Evolutionary conservation across 2,113 vertebrate genomes (phyloP), one percentile per base, ranked within the genome.

Genomic region (Oryzias celebensis): DNA sequence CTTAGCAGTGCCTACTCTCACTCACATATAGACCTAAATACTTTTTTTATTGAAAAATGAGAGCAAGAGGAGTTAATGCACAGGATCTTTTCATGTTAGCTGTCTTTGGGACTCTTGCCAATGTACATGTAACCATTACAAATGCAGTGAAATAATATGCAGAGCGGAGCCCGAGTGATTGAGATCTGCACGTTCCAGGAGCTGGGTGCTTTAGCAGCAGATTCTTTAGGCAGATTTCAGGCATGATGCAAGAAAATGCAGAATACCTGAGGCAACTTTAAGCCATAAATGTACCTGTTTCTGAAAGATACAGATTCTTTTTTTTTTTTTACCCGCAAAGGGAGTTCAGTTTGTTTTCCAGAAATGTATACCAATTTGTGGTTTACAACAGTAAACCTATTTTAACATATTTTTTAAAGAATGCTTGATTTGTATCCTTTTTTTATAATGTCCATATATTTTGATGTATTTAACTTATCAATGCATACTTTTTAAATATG

Each of bases 31-130:
- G 36, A 24, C 73, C 73, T 67, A 61, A 10, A 0, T 76, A 47
- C 75, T 81, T 67, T 76, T 73, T 68, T 54, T 69, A 56, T 79
- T 16, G 77, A 84, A 68, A 73, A 84, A 84, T 54, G 65, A 73
- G 57, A 53, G 47, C 51, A 14, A 73, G 59, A 53, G 47, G 50
- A 14, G 45, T 18, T 23, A 44, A 74, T 82, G 57, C 63, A 66
- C 68, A 62, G 47, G 68, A 46, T 68, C 66, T 79, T 66, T 62
- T 57, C 59, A 54, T 36, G 73, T 65, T 81, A 85, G 81, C 83
- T 81, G 62, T 82, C 65, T 71, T 58, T 49, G 22, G 68, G 43
- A 65, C 51, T 68, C 36, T 3, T 53, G 68, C 76, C 72, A 74
- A 56, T 59, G 60, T 53, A 52, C 61, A 74, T 57, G 74, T 57